Percentiles rank a stretch among this genome's conserved stretches.
Evolutionary conservation across 1,140 invertebrate species (phyloP).

Genomic region (Hormaphis cornu): DNA sequence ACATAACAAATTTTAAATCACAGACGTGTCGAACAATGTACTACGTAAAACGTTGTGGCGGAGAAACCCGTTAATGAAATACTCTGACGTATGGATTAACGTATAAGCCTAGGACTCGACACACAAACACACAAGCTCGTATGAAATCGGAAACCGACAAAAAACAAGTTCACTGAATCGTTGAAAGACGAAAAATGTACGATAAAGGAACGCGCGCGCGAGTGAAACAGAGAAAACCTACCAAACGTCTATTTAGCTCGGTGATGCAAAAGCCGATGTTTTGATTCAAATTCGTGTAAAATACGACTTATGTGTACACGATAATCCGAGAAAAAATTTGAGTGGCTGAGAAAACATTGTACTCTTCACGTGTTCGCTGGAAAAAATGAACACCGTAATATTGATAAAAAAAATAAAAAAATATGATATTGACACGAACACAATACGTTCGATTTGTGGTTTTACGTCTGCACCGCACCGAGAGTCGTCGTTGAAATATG

Average conservation of each 20-base stretch:
- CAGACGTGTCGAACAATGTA: slow-evolving; percentile 9
- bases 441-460: too few species aligned
- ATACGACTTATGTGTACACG: too few species aligned
- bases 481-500: too few species aligned
- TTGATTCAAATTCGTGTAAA: slow-evolving; percentile 13
- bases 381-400: not conserved
- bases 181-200: slow-evolving; percentile 9
- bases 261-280: slow-evolving; percentile 31
- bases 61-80: slow-evolving; percentile 31
- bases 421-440: not conserved
- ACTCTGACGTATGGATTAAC: slow-evolving; percentile 30
- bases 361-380: too few species aligned
- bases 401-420: too few species aligned
- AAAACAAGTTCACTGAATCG: slow-evolving; percentile 12
- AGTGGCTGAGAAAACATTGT: slow-evolving; percentile 5
- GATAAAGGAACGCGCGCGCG: too few species aligned
- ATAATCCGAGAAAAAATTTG: slow-evolving; percentile 11
- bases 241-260: slow-evolving; percentile 29
- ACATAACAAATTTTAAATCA: slow-evolving; percentile 11
- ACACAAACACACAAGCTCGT: not conserved
- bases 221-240: slow-evolving; percentile 12
- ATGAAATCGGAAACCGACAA: slow-evolving; percentile 21
- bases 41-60: too few species aligned
- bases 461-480: too few species aligned
- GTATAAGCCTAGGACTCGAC: slow-evolving; percentile 19